phyloP scores from a whole-genome alignment of 2,888 invertebrate species.

The Allygus modestus region DNA sequence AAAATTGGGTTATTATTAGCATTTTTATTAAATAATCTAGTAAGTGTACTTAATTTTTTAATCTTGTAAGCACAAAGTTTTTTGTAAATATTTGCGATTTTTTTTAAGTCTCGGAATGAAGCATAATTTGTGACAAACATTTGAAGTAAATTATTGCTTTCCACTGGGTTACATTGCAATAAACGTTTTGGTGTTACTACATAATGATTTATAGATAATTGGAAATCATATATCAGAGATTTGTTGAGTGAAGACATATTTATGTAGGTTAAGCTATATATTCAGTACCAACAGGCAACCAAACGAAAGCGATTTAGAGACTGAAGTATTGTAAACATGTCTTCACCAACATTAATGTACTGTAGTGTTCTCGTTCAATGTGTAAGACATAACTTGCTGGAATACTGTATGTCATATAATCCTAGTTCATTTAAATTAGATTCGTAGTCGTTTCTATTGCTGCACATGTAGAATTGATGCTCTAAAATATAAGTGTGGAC shows the following conservation, averaged over 20 bases:
- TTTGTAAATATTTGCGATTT: too few species aligned
- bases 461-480: constrained; percentile 54
- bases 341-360: neutral
- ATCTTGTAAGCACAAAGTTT: too few species aligned
- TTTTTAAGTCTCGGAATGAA: too few species aligned
- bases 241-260: neutral
- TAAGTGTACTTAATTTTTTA: too few species aligned
- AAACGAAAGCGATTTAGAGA: neutral
- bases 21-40: too few species aligned
- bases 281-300: neutral
- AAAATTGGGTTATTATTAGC: too few species aligned
- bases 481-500: neutral
- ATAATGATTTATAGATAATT: neutral
- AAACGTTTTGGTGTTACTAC: neutral
- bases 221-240: neutral
- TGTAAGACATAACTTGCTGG: neutral
- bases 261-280: neutral
- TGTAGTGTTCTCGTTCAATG: constrained; percentile 11
- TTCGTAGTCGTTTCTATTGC: constrained; percentile 50
- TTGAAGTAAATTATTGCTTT: too few species aligned
- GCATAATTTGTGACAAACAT: too few species aligned
- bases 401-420: constrained; percentile 12
- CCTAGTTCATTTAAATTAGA: constrained; percentile 43
- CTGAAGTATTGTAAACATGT: neutral
- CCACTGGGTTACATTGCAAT: too few species aligned